Base-by-base conservation (phyloP, 2,113 vertebrate species). In the Myotis yumanensis region DNA sequence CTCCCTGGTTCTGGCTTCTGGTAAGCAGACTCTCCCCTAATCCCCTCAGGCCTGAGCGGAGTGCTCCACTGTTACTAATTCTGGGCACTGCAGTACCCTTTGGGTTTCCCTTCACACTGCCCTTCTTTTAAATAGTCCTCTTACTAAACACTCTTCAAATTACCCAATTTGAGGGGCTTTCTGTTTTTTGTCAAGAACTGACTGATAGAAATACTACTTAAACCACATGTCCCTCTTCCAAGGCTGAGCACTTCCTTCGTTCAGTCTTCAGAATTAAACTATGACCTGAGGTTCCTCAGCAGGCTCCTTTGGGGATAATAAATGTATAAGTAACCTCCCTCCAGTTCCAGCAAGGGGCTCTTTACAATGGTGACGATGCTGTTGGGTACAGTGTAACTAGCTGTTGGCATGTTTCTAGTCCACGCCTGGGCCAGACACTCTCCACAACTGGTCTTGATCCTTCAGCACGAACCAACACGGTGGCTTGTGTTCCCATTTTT, bases 171-270 rank as follows among this genome's bases (percentile, higher is more conserved):
- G 80, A 93, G 64, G 71, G 1, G 4, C 5, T 37, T 68, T 95
- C 40, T 79, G 15, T 72, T 89, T 82, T 92, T 66, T 76, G 87
- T 90, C 75, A 91, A 89, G 83, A 73, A 5, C 23, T 54, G 86
- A 51, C 16, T 76, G 71, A 69, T 71, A 94, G 89, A 96, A 81
- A 91, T 59, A 81, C 69, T 59, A 81, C 69, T 87, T 48, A 86
- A 94, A 80, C 37, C 43, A 66, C 30, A 17, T 48, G 77, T 57
- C 32, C 72, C 62, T 90, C n/a, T 95, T 79, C 86, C 35, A 62
- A 86, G 12, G 14, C 66, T 91, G 40, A 35, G 16, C 28, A 89
- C n/a, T 94, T 91, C 66, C n/a, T 94, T 91, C 57, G 48, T 89
- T 92, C 73, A 66, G 5, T 69, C n/a, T 84, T 93, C 46, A 76